Conservation (phyloP, 2,797 vertebrate genomes). For the Enoplosus armatus region DNA sequence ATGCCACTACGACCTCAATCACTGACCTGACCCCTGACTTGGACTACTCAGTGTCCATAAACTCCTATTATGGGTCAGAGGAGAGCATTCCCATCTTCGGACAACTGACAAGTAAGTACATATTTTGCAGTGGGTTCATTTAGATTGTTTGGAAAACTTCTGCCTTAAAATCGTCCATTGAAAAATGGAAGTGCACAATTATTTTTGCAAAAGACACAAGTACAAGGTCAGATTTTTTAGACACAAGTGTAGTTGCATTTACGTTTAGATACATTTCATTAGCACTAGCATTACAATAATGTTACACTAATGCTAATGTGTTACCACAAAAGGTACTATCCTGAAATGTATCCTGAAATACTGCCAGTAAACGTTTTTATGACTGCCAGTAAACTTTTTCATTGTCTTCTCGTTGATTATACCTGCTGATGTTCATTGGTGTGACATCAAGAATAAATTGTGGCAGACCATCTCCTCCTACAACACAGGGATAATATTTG, state of each 20-base stretch:
- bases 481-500: not conserved
- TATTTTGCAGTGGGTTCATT: not conserved
- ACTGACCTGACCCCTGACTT: slow-evolving; percentile 91
- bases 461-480: not conserved
- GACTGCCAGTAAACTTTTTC: too few relatives aligned
- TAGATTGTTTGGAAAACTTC: not conserved
- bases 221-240: not conserved
- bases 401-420: not conserved
- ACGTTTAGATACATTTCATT: too few relatives aligned
- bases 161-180: too few relatives aligned
- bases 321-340: not conserved
- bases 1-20: slow-evolving; percentile 90
- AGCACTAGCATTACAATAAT: too few relatives aligned
- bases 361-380: too few relatives aligned
- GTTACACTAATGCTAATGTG: not conserved
- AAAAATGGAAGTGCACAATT: not conserved
- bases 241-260: too few relatives aligned
- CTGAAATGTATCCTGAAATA: not conserved
- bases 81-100: slow-evolving; percentile 97
- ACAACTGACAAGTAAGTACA: slow-evolving; percentile 96
- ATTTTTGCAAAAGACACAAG: not conserved
- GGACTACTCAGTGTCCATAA: slow-evolving; percentile 95
- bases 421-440: not conserved
- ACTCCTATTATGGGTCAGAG: slow-evolving; percentile 89
- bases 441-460: not conserved